Evolutionary conservation across 2,797 vertebrate genomes (phyloP).

Genomic region (Leptodactylus fallax): DNA sequence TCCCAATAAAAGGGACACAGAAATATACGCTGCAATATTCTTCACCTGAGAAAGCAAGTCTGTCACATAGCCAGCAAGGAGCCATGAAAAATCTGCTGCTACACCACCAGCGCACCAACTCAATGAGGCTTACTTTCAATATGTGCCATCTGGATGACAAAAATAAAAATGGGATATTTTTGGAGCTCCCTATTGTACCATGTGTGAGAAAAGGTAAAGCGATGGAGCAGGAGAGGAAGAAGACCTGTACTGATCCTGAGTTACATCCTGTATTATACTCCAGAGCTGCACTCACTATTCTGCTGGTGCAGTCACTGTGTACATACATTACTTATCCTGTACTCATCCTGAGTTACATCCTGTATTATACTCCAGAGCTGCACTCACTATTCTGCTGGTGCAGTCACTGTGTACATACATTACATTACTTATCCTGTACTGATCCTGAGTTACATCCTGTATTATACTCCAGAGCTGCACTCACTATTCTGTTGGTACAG

Average conservation of each 20-base stretch:
- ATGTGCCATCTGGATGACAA: slow-evolving; percentile 4
- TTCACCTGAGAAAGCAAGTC: not conserved
- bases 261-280: not conserved
- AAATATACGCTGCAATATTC: not conserved
- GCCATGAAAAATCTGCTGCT: not conserved
- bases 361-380: no score
- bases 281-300: not conserved
- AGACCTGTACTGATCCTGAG: no score
- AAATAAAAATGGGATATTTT: slow-evolving; percentile 15
- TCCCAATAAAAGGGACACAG: not conserved
- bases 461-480: no score
- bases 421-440: no score
- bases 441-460: no score
- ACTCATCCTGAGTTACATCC: no score
- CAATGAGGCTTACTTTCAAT: not conserved
- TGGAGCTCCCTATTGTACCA: not conserved
- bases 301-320: no score
- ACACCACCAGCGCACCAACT: not conserved
- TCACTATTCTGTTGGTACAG: no score
- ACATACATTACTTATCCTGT: no score
- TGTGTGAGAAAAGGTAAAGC: not conserved
- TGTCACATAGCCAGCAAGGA: not conserved
- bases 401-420: no score
- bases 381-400: no score
- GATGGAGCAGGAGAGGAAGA: not conserved